Conservation (phyloP, 2,797 vertebrate genomes). For the Holocentrus rufus region DNA sequence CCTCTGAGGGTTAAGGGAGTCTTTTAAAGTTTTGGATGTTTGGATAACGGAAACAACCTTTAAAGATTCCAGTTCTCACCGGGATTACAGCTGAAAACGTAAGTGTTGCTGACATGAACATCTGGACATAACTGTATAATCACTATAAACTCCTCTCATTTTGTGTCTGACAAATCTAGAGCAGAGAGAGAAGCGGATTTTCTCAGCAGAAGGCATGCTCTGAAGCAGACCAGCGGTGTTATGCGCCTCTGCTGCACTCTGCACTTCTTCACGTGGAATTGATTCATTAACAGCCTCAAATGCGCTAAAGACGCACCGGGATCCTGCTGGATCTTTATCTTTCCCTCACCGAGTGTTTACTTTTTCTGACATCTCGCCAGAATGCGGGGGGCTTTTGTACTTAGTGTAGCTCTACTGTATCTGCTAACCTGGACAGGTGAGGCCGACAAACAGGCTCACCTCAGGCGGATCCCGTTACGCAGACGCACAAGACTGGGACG, state of each 20-base stretch:
- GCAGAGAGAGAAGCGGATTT: constrained; percentile 10
- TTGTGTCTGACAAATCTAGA: constrained; percentile 5
- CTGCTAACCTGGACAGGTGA: constrained; percentile 83
- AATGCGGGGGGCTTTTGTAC: constrained; percentile 83
- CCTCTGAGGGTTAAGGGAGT: constrained; percentile 2
- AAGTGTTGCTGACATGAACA: constrained; percentile 45
- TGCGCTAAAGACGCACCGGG: constrained; percentile 58
- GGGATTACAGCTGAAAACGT: constrained; percentile 32
- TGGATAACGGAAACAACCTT: constrained; percentile 2
- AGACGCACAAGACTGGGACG: constrained; percentile 58
- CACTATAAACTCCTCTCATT: constrained; percentile 2
- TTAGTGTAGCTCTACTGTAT: constrained; percentile 78
- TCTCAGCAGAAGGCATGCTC: constrained; percentile 39
- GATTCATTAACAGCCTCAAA: constrained; percentile 38
- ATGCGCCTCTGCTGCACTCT: constrained; percentile 18
- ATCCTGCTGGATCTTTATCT: constrained; percentile 47
- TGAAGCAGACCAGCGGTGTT: constrained; percentile 26
- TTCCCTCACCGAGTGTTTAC: constrained; percentile 25
- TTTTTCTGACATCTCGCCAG: constrained; percentile 44
- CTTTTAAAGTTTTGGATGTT: constrained; percentile 14
- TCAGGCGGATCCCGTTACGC: constrained; percentile 63
- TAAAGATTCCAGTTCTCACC: not conserved
- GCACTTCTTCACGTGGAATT: constrained; percentile 50
- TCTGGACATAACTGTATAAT: constrained; percentile 49
- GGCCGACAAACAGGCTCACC: constrained; percentile 69